Evolutionary conservation across 2,113 vertebrate species (phyloP).

Genomic region (Amazona vittata): DNA sequence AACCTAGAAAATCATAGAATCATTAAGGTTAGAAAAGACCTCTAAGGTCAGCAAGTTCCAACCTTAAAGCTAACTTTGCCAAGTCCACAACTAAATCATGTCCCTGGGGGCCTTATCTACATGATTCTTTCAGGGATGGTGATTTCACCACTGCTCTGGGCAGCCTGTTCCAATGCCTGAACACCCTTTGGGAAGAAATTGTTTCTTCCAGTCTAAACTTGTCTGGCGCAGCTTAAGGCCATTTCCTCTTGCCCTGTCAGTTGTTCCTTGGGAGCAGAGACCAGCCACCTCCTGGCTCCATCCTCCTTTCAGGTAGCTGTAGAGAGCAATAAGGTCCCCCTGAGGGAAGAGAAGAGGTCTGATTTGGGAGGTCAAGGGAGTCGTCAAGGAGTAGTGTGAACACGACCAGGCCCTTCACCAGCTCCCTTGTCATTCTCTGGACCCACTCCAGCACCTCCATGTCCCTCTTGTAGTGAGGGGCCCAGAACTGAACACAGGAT

Average conservation of each 20-base stretch:
- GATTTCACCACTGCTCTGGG: background rate
- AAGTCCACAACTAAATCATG: background rate
- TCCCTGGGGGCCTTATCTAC: background rate
- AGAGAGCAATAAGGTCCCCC: background rate
- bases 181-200: background rate
- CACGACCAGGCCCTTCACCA: background rate
- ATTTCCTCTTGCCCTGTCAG: rapidly evolving
- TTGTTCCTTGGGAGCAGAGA: background rate
- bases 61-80: background rate
- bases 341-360: too few relatives aligned
- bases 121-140: background rate
- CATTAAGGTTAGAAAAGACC: background rate
- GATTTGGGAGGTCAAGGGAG: too few relatives aligned
- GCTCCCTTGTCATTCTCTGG: too few relatives aligned
- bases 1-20: background rate
- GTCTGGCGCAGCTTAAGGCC: background rate
- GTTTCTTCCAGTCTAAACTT: background rate
- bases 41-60: background rate
- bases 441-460: background rate
- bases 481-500: background rate
- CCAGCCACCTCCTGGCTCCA: rapidly evolving
- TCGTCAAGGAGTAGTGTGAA: too few relatives aligned
- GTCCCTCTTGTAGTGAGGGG: rapidly evolving
- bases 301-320: background rate
- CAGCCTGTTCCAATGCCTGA: background rate